These are phyloP conservation scores for Dendrolimus pini DNA, from an alignment of 2,888 invertebrate genomes.

Conservation along the genomic window DNA sequence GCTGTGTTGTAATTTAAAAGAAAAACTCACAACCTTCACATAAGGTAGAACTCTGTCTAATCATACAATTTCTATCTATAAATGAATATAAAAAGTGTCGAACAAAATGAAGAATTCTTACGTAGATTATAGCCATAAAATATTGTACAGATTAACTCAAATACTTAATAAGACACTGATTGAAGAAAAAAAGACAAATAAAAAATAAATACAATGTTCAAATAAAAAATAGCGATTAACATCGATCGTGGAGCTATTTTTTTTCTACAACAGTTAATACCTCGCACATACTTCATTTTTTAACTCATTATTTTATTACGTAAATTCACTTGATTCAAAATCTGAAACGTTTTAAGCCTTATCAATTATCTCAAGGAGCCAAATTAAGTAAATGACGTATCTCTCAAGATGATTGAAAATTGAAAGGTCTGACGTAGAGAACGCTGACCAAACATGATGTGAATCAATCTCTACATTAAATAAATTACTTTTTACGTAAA, in stretches of 20 bases:
- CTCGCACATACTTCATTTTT: background rate
- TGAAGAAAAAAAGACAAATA: slow-evolving; percentile 38
- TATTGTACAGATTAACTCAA: no score
- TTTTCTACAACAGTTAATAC: slow-evolving; percentile 66
- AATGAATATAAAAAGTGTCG: no score
- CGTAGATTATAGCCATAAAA: no score
- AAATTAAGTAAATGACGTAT: background rate
- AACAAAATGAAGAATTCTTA: no score
- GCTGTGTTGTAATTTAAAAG: no score
- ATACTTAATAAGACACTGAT: slow-evolving; percentile 41
- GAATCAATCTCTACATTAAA: slow-evolving; percentile 2
- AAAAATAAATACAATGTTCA: slow-evolving; percentile 38
- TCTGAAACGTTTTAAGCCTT: background rate
- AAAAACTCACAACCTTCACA: slow-evolving; percentile 49
- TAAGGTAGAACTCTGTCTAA: slow-evolving; percentile 10
- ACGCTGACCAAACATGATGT: slow-evolving; percentile 18
- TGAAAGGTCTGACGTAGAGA: background rate
- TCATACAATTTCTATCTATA: no score
- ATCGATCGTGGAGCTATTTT: slow-evolving; percentile 65
- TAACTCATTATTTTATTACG: background rate
- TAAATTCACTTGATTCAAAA: background rate
- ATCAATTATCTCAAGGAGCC: background rate
- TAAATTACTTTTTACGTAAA: background rate
- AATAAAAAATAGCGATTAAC: slow-evolving; percentile 20
- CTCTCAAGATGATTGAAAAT: background rate